Base-by-base conservation (phyloP, 2,888 invertebrate species). In the Sipha maydis region DNA sequence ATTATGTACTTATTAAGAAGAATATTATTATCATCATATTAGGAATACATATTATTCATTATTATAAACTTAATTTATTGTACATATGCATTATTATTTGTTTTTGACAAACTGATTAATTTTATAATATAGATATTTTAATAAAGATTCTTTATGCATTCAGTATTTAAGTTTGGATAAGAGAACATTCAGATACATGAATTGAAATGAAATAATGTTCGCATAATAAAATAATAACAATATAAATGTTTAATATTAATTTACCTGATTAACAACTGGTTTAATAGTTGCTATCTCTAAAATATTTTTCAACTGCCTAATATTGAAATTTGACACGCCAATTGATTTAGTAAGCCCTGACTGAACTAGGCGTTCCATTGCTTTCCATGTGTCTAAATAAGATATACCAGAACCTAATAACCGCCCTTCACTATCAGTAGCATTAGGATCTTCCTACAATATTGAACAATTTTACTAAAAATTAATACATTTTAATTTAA, bases 251-350 rank as follows among this genome's bases (percentile, higher is more conserved):
- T 38, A 71, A 3, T 21, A 38, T 41, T 34, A 41, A 8, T 61
- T 90, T 90, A 94, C 94, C 93, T 96, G 96, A 90, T 95, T 94
- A 0, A 93, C 93, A 0, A 94, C 95, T 0, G 96, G 96, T 90
- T 94, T 94, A 83, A 95, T 92, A 7, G 92, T 93, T 4, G 95
- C 94, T 17, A 91, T 92, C 73, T 93, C 92, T 83, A 96, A 91
- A 11, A 97, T 91, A 69, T 95, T 93, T 89, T 94, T 93, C 21
- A 97, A 92, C 92, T 97, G 97, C 89, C 94, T 93, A 90, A 93
- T 93, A 92, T 96, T 97, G 91, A 97, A 97, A 92, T 97, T 97
- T 41, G 96, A 96, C 1, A 98, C 91, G 0, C 98, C 98, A 90
- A 97, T 95, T 73, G 95, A 95, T 90, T 93, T 94, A 0, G 93